phyloP scores from a whole-genome alignment of 2,113 vertebrate species.

The Chunga burmeisteri region DNA sequence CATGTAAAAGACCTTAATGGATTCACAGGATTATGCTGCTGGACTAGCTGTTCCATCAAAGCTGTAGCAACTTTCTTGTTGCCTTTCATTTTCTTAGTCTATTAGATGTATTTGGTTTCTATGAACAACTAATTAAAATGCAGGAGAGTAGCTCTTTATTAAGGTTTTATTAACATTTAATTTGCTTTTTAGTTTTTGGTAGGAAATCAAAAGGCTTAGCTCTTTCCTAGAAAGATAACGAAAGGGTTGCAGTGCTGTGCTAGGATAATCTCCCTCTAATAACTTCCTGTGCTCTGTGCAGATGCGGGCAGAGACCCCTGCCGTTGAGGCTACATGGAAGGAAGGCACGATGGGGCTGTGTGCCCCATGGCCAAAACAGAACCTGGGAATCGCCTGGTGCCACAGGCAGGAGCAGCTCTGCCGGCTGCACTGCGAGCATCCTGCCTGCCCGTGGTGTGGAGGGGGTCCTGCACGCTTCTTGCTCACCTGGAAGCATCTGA shows the following conservation, averaged over 20 bases:
- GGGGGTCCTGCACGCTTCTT: background rate
- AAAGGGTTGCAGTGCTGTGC: background rate
- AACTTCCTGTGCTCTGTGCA: background rate
- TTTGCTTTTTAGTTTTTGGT: slow-evolving; percentile 26
- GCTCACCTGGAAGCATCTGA: background rate
- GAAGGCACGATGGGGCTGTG: background rate
- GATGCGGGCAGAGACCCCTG: background rate
- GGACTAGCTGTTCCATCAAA: background rate
- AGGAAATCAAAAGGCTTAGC: background rate
- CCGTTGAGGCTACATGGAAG: rapidly evolving
- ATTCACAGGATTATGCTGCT: slow-evolving; percentile 19
- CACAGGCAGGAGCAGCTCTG: background rate
- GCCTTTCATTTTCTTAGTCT: slow-evolving; percentile 22
- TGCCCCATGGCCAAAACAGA: rapidly evolving
- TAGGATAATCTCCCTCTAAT: background rate
- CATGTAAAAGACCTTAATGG: background rate
- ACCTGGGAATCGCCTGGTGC: background rate
- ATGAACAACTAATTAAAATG: slow-evolving; percentile 34
- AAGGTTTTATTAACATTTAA: slow-evolving; percentile 44
- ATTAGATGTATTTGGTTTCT: background rate
- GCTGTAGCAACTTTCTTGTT: slow-evolving; percentile 5
- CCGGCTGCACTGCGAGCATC: rapidly evolving
- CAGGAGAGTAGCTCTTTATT: slow-evolving; percentile 15
- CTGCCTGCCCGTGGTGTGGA: background rate
- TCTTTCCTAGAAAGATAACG: slow-evolving; percentile 39